Conservation (phyloP, 2,797 vertebrate species). For the Cercopithecus diana region DNA sequence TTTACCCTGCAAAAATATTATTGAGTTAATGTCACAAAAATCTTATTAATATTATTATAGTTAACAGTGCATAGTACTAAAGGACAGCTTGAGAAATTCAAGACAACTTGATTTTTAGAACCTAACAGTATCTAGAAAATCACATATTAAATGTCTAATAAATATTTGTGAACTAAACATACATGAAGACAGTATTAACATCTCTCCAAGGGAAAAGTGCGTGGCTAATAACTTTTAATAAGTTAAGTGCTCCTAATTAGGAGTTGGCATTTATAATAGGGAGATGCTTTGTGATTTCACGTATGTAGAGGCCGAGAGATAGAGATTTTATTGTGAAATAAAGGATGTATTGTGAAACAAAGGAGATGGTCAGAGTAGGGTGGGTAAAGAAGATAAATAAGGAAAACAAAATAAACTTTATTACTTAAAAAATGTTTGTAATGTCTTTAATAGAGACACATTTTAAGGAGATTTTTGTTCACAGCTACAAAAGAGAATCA, state of each 20-base stretch:
- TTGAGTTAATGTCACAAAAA: conserved; percentile 17
- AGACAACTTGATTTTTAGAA: conserved; percentile 18
- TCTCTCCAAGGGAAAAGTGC: neutral
- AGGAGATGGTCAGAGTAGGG: neutral
- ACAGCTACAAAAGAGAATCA: neutral
- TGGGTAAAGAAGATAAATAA: neutral
- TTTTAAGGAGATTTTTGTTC: conserved; percentile 15
- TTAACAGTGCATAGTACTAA: neutral
- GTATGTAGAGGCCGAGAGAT: neutral
- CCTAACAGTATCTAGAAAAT: neutral
- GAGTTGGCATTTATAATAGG: neutral
- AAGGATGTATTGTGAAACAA: neutral
- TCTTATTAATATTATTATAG: neutral
- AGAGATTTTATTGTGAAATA: neutral
- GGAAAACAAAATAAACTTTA: neutral
- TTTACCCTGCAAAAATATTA: conserved; percentile 8
- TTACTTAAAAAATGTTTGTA: neutral
- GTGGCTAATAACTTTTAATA: neutral
- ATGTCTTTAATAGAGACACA: neutral
- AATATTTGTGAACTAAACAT: neutral
- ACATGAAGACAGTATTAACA: neutral
- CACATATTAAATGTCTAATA: neutral
- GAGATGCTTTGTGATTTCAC: neutral
- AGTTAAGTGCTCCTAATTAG: neutral
- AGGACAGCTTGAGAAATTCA: neutral